A percentile compares a stretch with the other conserved stretches of the same genome.
Conservation (phyloP, 1,140 invertebrate genomes). For the Panulirus ornatus region DNA sequence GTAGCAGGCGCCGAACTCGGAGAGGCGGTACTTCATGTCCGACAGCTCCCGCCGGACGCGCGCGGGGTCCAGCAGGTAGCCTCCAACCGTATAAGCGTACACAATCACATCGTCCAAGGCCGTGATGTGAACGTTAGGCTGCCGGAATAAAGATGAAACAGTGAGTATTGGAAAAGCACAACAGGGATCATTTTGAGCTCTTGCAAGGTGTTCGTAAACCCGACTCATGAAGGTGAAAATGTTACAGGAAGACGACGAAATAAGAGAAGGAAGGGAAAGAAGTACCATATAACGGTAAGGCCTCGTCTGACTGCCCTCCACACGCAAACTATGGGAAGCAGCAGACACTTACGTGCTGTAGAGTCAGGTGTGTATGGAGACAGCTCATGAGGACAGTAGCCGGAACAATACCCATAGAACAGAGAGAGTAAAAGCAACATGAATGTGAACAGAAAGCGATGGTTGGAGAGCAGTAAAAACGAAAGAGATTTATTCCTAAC, state of each 20-base stretch:
- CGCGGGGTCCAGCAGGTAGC: constrained; percentile 76
- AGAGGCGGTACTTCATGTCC: constrained; percentile 74
- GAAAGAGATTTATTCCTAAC: too few species aligned
- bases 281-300: background rate
- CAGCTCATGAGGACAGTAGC: too few species aligned
- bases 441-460: too few species aligned
- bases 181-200: background rate
- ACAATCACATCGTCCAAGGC: constrained; percentile 76
- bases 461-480: too few species aligned
- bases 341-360: too few species aligned
- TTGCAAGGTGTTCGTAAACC: background rate
- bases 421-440: too few species aligned
- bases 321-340: too few species aligned
- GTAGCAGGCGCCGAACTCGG: constrained; percentile 76
- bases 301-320: too few species aligned
- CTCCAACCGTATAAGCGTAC: constrained; percentile 76
- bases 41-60: constrained; percentile 75
- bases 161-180: background rate
- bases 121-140: constrained; percentile 76
- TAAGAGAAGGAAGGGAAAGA: background rate
- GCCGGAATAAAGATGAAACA: background rate
- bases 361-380: too few species aligned
- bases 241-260: background rate
- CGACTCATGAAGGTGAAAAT: background rate
- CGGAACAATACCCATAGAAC: too few species aligned